phyloP scores from a whole-genome alignment of 2,113 vertebrate species.

The Tautogolabrus adspersus region DNA sequence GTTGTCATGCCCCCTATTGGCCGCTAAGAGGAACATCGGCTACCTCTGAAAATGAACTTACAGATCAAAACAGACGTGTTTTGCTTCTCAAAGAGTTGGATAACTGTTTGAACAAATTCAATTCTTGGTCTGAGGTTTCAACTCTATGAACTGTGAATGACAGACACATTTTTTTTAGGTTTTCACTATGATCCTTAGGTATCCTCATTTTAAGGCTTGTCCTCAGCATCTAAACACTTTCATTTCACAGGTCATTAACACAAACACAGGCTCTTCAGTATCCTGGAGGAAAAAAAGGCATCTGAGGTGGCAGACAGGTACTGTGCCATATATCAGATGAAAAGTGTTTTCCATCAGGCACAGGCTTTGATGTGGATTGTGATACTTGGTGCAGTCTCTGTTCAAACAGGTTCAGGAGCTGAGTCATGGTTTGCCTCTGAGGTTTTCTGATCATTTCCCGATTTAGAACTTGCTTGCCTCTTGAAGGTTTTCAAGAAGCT shows the following conservation, averaged over 20 bases:
- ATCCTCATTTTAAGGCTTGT: not conserved
- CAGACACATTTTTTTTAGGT: not conserved
- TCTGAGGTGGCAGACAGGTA: not conserved
- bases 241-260: not conserved
- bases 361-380: slow-evolving; percentile 19
- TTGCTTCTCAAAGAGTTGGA: not conserved
- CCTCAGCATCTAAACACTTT: not conserved
- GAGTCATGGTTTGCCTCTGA: slow-evolving; percentile 24
- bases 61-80: not conserved
- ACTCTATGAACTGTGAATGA: not conserved
- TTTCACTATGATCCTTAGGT: not conserved
- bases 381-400: slow-evolving; percentile 8
- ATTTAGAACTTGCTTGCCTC: slow-evolving; percentile 31
- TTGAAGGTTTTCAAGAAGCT: slow-evolving; percentile 69
- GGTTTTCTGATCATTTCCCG: slow-evolving; percentile 4
- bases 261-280: not conserved
- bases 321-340: not conserved
- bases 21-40: not conserved
- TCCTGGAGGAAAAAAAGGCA: not conserved
- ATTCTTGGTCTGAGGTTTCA: not conserved
- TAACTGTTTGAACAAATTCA: not conserved
- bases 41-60: not conserved
- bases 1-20: slow-evolving; percentile 49
- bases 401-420: slow-evolving; percentile 32
- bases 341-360: not conserved